phyloP scores from a whole-genome alignment of 2,113 vertebrate genomes.

The Brachyhypopomus gauderio region DNA sequence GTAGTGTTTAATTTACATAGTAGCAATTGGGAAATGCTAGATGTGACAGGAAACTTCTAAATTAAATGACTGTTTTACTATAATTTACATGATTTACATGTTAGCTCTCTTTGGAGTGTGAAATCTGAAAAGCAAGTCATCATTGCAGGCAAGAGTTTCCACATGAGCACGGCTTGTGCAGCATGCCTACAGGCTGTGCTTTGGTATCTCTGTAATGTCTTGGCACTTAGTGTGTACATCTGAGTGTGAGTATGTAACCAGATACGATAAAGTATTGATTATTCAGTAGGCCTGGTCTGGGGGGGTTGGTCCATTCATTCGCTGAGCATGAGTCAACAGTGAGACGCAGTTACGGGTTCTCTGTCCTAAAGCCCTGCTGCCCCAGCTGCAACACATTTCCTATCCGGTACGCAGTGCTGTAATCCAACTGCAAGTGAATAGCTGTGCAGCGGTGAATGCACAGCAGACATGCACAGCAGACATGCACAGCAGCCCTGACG shows the following conservation, averaged over 20 bases:
- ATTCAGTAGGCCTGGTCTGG: conserved; percentile 34
- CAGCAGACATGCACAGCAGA: no score
- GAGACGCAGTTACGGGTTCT: background rate
- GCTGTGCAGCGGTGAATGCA: background rate
- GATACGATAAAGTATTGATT: conserved; percentile 21
- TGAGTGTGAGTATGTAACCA: conserved; percentile 15
- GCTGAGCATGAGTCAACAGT: background rate
- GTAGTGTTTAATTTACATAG: background rate
- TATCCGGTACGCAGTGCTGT: background rate
- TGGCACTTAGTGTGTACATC: conserved; percentile 14
- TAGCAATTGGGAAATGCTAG: background rate
- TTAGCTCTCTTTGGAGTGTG: no score
- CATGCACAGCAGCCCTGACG: conserved; percentile 13
- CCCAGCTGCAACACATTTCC: background rate
- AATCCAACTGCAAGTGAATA: background rate
- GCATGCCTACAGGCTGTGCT: conserved; percentile 21
- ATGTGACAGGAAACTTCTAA: no score
- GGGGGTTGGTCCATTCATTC: conserved; percentile 19
- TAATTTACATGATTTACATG: no score
- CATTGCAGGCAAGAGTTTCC: background rate
- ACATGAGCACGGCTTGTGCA: conserved; percentile 26
- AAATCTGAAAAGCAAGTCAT: background rate
- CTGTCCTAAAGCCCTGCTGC: background rate
- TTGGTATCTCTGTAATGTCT: conserved; percentile 30
- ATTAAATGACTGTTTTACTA: no score